Evolutionary conservation across 2,888 invertebrate genomes (phyloP).

Genomic region (Tetranychus truncatus): DNA sequence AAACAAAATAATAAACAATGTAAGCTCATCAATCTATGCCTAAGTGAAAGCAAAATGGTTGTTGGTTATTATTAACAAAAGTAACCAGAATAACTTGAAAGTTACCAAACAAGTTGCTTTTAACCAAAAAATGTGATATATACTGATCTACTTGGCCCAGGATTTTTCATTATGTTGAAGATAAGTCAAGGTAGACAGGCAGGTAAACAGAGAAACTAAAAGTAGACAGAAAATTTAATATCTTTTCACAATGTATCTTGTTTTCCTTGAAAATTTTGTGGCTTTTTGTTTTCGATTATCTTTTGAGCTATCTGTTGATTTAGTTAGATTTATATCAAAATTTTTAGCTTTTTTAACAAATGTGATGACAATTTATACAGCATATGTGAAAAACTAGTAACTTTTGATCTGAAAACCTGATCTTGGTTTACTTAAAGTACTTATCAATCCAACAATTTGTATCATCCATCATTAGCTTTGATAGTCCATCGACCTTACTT

Average conservation of each 20-base stretch:
- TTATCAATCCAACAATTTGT: no score
- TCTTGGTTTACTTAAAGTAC: no score
- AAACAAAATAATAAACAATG: neutral
- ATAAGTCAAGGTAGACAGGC: neutral
- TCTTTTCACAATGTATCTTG: neutral
- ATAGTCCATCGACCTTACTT: no score
- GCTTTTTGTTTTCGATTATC: neutral
- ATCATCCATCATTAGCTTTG: no score
- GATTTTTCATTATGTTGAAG: neutral
- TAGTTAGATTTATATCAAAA: no score
- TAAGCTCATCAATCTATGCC: neutral
- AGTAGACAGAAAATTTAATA: neutral
- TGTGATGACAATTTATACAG: no score
- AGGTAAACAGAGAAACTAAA: neutral
- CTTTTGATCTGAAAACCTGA: no score
- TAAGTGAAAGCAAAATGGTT: no score
- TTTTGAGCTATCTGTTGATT: neutral
- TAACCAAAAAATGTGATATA: neutral
- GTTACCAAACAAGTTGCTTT: neutral
- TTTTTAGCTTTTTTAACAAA: no score
- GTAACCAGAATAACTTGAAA: neutral
- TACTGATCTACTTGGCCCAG: neutral
- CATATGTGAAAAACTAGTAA: no score
- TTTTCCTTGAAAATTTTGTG: neutral
- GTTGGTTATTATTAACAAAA: no score